Evolutionary conservation across 2,888 invertebrate genomes (phyloP).

Genomic region (Heliconius erato): DNA sequence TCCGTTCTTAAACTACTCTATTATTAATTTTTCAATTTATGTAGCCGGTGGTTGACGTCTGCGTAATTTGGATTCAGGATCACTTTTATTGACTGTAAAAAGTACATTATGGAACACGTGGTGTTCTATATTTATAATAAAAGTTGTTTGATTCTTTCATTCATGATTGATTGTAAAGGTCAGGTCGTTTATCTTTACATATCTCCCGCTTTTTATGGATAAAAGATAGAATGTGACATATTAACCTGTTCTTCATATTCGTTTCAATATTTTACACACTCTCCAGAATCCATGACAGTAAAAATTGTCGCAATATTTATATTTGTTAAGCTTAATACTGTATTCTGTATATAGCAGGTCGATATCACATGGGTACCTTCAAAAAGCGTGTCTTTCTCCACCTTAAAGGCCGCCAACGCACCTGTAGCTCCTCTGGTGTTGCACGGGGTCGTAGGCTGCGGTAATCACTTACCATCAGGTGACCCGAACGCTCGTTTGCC

Average conservation of each 20-base stretch:
- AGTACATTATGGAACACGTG: neutral
- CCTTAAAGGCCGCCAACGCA: too few relatives aligned
- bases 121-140: neutral
- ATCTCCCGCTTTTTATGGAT: neutral
- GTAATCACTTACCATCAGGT: too few relatives aligned
- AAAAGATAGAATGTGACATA: neutral
- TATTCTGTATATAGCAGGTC: neutral
- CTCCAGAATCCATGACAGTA: neutral
- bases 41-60: neutral
- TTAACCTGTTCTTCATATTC: neutral
- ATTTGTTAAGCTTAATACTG: neutral
- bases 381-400: too few relatives aligned
- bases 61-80: neutral
- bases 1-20: neutral
- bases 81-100: slow-evolving; percentile 9
- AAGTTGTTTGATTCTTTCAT: neutral
- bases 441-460: too few relatives aligned
- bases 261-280: neutral
- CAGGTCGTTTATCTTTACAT: neutral
- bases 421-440: too few relatives aligned
- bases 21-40: slow-evolving; percentile 6
- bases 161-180: neutral
- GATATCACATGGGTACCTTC: too few relatives aligned
- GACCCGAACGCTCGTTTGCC: too few relatives aligned
- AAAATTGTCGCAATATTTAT: neutral